These are phyloP conservation scores for Cygnus buccinator DNA, from an alignment of 2,113 vertebrate species.

Conservation along the genomic window DNA sequence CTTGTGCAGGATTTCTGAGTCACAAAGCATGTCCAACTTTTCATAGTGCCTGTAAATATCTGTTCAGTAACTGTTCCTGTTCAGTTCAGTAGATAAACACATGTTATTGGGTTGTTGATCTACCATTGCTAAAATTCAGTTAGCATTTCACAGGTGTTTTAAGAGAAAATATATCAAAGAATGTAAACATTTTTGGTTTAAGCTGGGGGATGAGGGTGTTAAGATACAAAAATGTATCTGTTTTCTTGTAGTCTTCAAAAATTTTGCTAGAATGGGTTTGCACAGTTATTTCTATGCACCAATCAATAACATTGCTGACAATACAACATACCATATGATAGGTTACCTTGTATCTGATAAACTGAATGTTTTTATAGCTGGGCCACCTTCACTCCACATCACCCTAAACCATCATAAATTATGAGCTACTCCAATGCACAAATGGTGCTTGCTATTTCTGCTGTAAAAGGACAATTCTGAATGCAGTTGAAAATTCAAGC, in stretches of 20 bases:
- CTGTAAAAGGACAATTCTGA: background rate
- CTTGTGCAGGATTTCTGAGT: background rate
- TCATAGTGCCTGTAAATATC: background rate
- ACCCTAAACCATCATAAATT: background rate
- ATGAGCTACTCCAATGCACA: background rate
- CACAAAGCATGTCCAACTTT: background rate
- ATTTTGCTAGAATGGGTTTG: background rate
- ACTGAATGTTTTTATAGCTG: background rate
- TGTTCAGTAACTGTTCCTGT: background rate
- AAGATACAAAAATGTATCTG: background rate
- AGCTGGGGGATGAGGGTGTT: background rate
- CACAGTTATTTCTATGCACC: background rate
- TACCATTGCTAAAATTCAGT: background rate
- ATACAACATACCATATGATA: background rate
- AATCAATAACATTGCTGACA: background rate
- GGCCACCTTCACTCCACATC: background rate
- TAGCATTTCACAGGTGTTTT: background rate
- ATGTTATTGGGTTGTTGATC: background rate
- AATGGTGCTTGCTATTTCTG: background rate
- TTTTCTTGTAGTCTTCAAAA: background rate
- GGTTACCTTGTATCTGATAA: background rate
- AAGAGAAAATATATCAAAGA: background rate
- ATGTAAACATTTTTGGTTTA: background rate
- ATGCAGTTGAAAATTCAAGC: background rate
- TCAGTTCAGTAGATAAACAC: background rate